phyloP scores from a whole-genome alignment of 2,113 vertebrate genomes.

The Dunckerocampus dactyliophorus region DNA sequence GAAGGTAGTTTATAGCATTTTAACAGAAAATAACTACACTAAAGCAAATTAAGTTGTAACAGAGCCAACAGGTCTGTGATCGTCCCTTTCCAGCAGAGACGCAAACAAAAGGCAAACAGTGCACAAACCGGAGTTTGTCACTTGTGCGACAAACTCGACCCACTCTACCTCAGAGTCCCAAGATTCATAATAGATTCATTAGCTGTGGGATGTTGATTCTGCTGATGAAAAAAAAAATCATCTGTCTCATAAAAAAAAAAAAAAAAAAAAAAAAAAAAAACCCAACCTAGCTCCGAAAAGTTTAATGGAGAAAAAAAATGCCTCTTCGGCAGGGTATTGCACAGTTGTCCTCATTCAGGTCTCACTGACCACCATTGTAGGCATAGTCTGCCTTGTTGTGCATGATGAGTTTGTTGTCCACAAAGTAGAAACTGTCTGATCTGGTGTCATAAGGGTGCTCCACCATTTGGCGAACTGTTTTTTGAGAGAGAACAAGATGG shows the following conservation, averaged over 20 bases:
- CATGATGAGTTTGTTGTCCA: conserved; percentile 99
- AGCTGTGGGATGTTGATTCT: conserved; percentile 35
- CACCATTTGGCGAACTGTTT: conserved; percentile 90
- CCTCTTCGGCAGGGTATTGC: conserved; percentile 25
- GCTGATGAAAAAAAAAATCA: conserved; percentile 27
- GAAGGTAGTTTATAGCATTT: conserved; percentile 29
- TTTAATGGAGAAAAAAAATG: conserved; percentile 14
- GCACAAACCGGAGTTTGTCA: not conserved
- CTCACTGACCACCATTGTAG: conserved; percentile 92
- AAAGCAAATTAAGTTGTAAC: conserved; percentile 15
- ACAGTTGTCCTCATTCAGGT: conserved; percentile 25
- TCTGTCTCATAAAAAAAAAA: conserved; percentile 9
- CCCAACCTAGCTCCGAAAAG: conserved; percentile 17
- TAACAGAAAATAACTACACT: conserved; percentile 7
- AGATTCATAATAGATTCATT: conserved; percentile 28
- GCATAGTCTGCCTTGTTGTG: conserved; percentile 99
- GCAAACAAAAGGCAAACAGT: conserved; percentile 43
- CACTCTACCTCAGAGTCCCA: conserved; percentile 30
- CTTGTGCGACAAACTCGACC: conserved; percentile 4
- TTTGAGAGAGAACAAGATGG: not conserved
- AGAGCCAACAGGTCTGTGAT: conserved; percentile 22
- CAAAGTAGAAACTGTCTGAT: conserved; percentile 99
- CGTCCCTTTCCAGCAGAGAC: conserved; percentile 65
- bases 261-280: conserved; percentile 20
- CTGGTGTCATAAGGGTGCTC: conserved; percentile 92